Evolutionary conservation across 2,888 invertebrate species (phyloP).

Genomic region (Drosophila cracens): DNA sequence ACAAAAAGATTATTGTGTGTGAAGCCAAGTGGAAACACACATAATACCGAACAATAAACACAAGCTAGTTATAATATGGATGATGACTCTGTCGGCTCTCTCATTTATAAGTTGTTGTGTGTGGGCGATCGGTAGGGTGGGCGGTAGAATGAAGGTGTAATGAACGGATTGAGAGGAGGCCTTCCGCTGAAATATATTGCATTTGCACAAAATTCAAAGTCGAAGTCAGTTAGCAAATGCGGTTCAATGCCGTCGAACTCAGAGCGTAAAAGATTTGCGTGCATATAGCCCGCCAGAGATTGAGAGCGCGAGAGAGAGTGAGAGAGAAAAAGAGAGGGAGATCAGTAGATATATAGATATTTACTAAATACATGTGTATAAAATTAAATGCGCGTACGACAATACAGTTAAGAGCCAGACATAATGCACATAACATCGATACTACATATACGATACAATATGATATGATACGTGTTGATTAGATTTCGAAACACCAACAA

Average conservation of each 20-base stretch:
- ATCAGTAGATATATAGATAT: neutral
- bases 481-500: conserved; percentile 63
- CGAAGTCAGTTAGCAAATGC: conserved; percentile 60
- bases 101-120: conserved; percentile 1
- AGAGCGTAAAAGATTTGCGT: conserved; percentile 21
- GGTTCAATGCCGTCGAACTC: conserved; percentile 42
- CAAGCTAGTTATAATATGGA: conserved; percentile 11
- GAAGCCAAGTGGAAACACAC: conserved; percentile 22
- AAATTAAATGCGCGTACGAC: conserved; percentile 11
- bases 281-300: neutral
- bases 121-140: neutral
- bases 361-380: neutral
- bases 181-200: conserved; percentile 37
- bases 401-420: conserved; percentile 57
- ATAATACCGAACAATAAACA: conserved; percentile 11
- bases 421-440: conserved; percentile 58
- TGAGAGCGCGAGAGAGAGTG: neutral
- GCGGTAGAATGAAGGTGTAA: neutral
- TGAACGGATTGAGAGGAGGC: neutral
- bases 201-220: conserved; percentile 64
- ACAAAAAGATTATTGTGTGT: conserved; percentile 26
- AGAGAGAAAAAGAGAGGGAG: neutral
- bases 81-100: conserved; percentile 14
- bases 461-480: conserved; percentile 67
- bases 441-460: conserved; percentile 34